Evolutionary conservation across 1,140 invertebrate species (phyloP).

Genomic region (Zophobas morio): DNA sequence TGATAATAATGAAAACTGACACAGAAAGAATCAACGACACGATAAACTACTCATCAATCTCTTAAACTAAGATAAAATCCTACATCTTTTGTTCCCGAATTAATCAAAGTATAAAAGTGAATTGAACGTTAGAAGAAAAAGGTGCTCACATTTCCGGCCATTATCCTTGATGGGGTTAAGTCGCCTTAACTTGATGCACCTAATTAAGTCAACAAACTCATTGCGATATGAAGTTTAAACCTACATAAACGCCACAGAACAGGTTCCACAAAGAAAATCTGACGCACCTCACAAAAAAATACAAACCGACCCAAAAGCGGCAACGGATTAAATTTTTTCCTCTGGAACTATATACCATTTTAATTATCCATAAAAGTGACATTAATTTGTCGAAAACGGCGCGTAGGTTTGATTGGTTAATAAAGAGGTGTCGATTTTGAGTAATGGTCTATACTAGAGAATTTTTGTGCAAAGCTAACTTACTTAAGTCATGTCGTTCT

Average conservation of each 20-base stretch:
- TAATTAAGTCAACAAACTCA: background rate
- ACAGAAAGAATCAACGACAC: too few relatives aligned
- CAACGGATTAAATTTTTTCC: background rate
- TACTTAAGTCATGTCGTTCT: conserved; percentile 23
- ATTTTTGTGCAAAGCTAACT: background rate
- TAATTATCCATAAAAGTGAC: background rate
- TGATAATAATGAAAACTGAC: too few relatives aligned
- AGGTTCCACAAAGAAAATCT: conserved; percentile 19
- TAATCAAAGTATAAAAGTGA: too few relatives aligned
- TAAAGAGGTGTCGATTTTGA: background rate
- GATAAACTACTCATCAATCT: too few relatives aligned
- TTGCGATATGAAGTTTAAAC: conserved; percentile 10
- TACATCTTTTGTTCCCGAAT: too few relatives aligned
- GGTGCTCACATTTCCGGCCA: background rate
- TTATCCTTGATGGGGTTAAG: background rate
- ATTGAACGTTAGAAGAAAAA: background rate
- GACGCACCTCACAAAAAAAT: conserved; percentile 6
- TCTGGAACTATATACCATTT: background rate
- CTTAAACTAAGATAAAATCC: too few relatives aligned
- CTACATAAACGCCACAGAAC: conserved; percentile 4
- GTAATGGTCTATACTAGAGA: background rate
- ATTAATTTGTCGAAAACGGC: background rate
- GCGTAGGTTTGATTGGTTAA: background rate
- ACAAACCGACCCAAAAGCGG: conserved; percentile 1
- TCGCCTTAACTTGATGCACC: background rate